Evolutionary conservation across 1,140 invertebrate genomes (phyloP).

Genomic region (Idris sp.): DNA sequence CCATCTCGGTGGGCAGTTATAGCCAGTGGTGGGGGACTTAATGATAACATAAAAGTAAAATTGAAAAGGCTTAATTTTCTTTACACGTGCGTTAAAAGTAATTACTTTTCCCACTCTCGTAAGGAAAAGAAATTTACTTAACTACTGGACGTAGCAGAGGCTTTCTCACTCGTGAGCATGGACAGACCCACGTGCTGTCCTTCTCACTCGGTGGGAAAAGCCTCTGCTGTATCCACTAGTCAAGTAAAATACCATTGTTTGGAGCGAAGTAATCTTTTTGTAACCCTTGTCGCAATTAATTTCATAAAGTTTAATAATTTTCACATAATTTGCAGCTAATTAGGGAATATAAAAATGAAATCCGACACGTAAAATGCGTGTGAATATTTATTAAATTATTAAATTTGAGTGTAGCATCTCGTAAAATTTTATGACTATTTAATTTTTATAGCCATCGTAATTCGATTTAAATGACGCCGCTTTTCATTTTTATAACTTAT

Average conservation of each 20-base stretch:
- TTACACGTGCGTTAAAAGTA: too few relatives aligned
- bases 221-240: too few relatives aligned
- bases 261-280: too few relatives aligned
- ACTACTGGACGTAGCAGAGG: too few relatives aligned
- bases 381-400: constrained; percentile 34
- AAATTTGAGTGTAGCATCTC: constrained; percentile 5
- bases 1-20: constrained; percentile 17
- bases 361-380: constrained; percentile 9
- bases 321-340: constrained; percentile 24
- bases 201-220: too few relatives aligned
- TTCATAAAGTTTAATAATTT: constrained; percentile 22
- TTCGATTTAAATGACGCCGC: constrained; percentile 15
- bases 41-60: constrained; percentile 42
- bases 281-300: constrained; percentile 33
- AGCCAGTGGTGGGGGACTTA: constrained; percentile 6
- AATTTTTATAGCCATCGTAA: constrained; percentile 18
- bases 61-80: too few relatives aligned
- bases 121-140: too few relatives aligned
- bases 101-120: too few relatives aligned
- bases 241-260: too few relatives aligned
- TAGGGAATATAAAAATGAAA: constrained; percentile 7
- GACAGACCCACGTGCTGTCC: too few relatives aligned
- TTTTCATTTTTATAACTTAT: constrained; percentile 2
- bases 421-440: constrained; percentile 30
- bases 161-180: too few relatives aligned